Evolutionary conservation across 2,113 vertebrate genomes (phyloP), one percentile per base, ranked within the genome.

Genomic region (Pelobates fuscus): DNA sequence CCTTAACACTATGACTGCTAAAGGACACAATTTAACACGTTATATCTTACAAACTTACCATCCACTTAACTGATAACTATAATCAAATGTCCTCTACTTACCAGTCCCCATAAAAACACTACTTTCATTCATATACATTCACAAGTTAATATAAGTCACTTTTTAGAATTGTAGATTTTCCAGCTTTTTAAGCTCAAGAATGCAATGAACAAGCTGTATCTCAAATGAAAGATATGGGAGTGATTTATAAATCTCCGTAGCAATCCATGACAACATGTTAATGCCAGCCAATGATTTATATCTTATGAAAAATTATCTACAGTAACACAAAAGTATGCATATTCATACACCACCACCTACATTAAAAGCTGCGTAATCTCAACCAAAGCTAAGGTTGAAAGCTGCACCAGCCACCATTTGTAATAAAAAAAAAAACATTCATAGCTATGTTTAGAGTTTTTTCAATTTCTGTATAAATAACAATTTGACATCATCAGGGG

Each of bases 271-370:
- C 44, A 46, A 17, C 3, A 6, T 46, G 7, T 46, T 46, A 12
- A 46, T 18, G 14, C 12, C 44, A 15, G 12, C 44, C 14, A 46
- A 46, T 8, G 17, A 46, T 12, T 6, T 1, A 49, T 49, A 12
- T 17, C 32, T 5, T 10, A 37, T 37, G 32, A 10, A 37, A 37
- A 37, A 37, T 37, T 6, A 37, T 10, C 32, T 21, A 55, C 5
- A 55, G n/a, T 55, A 21, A n/a, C 12, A 23, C 5, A 52, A 63
- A 72, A 21, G 12, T 58, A 63, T 72, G 44, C 70, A 63, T 64
- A 63, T 37, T 3, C 52, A 63, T 7, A 41, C 20, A 18, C 44
- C 44, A 54, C 20, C 70, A 72, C 60, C 44, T 26, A 63, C 59
- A 62, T 24, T 17, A 37, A 5, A 49, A 63, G 46, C 29, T 23